Conservation (phyloP, 2,888 invertebrate species). For the Spodoptera exigua region DNA sequence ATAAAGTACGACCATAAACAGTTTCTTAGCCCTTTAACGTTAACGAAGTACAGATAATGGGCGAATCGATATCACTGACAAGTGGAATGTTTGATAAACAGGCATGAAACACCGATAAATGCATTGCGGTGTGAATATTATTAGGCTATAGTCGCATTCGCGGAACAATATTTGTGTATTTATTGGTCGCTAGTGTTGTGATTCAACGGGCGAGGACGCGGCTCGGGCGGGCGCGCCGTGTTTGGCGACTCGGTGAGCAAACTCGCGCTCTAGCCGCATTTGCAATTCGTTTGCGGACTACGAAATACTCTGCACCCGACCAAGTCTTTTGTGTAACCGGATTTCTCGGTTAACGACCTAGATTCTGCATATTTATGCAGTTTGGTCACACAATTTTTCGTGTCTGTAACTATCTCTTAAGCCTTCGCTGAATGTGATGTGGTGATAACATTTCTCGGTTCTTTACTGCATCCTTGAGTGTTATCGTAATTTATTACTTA, state of each 20-base stretch:
- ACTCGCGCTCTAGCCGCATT: constrained; percentile 75
- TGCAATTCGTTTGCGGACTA: constrained; percentile 81
- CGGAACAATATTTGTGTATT: constrained; percentile 30
- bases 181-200: constrained; percentile 42
- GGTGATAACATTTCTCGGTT: constrained; percentile 38
- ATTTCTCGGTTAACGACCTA: constrained; percentile 83
- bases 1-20: too few relatives aligned
- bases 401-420: constrained; percentile 64
- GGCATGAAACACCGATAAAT: not conserved
- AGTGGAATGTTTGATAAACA: constrained; percentile 15
- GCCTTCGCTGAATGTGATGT: constrained; percentile 43
- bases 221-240: constrained; percentile 56
- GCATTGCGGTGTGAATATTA: constrained; percentile 7
- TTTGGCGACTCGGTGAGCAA: constrained; percentile 79
- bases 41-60: too few relatives aligned
- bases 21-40: too few relatives aligned
- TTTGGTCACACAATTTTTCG: constrained; percentile 75
- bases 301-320: constrained; percentile 78
- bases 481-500: too few relatives aligned
- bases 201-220: constrained; percentile 32
- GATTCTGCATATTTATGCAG: constrained; percentile 80
- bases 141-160: constrained; percentile 15
- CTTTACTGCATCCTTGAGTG: constrained; percentile 5
- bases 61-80: constrained; percentile 16
- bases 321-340: constrained; percentile 81